Base-by-base conservation (phyloP, 2,113 vertebrate genomes). In the Tetrax tetrax region DNA sequence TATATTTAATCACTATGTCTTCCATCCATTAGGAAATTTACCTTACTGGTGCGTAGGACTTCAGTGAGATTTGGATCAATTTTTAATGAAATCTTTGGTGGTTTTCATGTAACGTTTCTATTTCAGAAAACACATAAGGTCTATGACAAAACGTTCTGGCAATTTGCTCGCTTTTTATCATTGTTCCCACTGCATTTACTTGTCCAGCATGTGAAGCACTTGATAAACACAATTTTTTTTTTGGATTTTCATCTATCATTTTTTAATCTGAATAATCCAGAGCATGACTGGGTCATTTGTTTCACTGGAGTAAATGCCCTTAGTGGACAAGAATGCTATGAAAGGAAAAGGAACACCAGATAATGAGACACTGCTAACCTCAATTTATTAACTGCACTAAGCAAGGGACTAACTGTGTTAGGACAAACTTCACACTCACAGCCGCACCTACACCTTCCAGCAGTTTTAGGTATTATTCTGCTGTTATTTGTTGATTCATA, bases 341-440 rank as follows among this genome's bases (percentile, higher is more conserved):
- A 48, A 12, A 35, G 8, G 7, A 43, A 48, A 75, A 63, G 31
- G 35, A 48, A 56, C 48, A 61, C 60, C 6, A 25, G 37, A 21
- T 14, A 27, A 50, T 7, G 14, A 63, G 43, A 51, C 12, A 33
- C 7, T 5, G 13, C n/a, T 70, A 48, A 35, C 5, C 23, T 63
- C 47, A 21, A 7, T 12, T 66, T 76, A 20, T n/a, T 29, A 77
- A 56, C 3, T 10, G 25, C 41, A 43, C 50, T 35, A 41, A 19
- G 11, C 50, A 37, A 50, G 60, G 37, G 24, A 47, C 43, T 3
- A 1, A 7, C 31, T 14, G 29, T 1, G 0, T 41, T 6, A 24
- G 65, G 56, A 59, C 15, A n/a, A n/a, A 28, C 16, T 14, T 28
- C 19, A 24, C 12, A 6, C 14, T 14, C 24, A 7, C 45, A 66